Evolutionary conservation across 2,113 vertebrate genomes (phyloP), one percentile per base, ranked within the genome.

Genomic region (Podarcis cretensis): DNA sequence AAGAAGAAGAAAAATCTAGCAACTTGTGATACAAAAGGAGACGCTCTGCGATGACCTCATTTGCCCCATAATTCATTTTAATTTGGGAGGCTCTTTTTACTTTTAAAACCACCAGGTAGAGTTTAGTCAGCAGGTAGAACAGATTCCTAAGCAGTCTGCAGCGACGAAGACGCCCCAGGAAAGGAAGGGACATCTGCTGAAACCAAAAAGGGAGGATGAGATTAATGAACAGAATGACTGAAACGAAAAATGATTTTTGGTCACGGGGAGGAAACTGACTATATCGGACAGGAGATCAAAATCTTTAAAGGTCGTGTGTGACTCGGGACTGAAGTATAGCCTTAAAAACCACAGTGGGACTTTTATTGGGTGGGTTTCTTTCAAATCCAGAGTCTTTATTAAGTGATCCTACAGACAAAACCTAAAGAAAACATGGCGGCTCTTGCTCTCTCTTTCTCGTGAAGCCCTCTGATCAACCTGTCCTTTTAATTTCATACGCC

Each of bases 371-470:
- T 89, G 76, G 27, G 9, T 0, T 14, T 10, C 35, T 14, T 40
- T 1, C 9, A 30, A 5, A 81, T 91, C 87, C 32, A 77, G 25
- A 2, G 6, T 10, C 13, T 85, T 91, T 88, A 1, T 83, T 57
- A 16, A 48, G 30, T 71, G 89, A 92, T 73, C 84, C 71, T 88
- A 3, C 76, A 32, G 73, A 20, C 78, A 40, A 35, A 54, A 37
- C 43, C 48, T 3, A 71, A 48, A 3, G 66, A 74, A 83, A 94
- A 89, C 78, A 79, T 81, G 87, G 86, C 83, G 87, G 68, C 78
- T 88, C 48, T 12, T 1, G 7, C 48, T 48, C 48, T 48, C 48
- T 48, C 48, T 32, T 23, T 63, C 30, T 35, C 40, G 48, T 77
- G 0, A 63, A 82, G 18, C 25, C 71, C 65, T 40, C 65, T 1